Evolutionary conservation across 2,888 invertebrate species (phyloP).

Genomic region (Gerosis bhagava): DNA sequence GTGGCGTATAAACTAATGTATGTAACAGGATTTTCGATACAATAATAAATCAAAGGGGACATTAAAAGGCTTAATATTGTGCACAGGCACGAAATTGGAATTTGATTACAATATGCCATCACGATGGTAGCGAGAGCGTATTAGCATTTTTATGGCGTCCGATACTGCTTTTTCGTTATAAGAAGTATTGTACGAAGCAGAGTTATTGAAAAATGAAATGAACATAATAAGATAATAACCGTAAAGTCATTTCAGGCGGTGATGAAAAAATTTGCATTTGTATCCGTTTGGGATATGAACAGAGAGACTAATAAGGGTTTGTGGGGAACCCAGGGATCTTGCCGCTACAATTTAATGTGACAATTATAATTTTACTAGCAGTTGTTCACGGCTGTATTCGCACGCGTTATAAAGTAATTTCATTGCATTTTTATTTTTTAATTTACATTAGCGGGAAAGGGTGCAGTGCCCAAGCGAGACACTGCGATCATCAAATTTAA

Average conservation of each 20-base stretch:
- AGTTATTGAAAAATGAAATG: conserved; percentile 13
- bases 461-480: no score
- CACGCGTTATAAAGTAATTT: no score
- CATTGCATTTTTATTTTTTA: no score
- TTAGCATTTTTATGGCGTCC: conserved; percentile 26
- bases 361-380: no score
- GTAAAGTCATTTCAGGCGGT: neutral
- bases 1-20: neutral
- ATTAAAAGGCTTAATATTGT: conserved; percentile 25
- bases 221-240: conserved; percentile 10
- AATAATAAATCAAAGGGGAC: conserved; percentile 14
- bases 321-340: no score
- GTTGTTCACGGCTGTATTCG: no score
- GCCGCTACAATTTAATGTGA: no score
- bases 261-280: conserved; percentile 5
- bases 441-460: no score
- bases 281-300: neutral
- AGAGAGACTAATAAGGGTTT: no score
- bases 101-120: conserved; percentile 23
- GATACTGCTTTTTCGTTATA: conserved; percentile 7
- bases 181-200: conserved; percentile 8
- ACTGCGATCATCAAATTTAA: no score
- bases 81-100: conserved; percentile 24
- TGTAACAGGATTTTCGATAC: conserved; percentile 2
- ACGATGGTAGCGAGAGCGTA: conserved; percentile 3